A percentile compares a stretch with the other conserved stretches of the same genome.
Conservation (phyloP, 2,888 invertebrate genomes). For the Leptopilina drosophilae region DNA sequence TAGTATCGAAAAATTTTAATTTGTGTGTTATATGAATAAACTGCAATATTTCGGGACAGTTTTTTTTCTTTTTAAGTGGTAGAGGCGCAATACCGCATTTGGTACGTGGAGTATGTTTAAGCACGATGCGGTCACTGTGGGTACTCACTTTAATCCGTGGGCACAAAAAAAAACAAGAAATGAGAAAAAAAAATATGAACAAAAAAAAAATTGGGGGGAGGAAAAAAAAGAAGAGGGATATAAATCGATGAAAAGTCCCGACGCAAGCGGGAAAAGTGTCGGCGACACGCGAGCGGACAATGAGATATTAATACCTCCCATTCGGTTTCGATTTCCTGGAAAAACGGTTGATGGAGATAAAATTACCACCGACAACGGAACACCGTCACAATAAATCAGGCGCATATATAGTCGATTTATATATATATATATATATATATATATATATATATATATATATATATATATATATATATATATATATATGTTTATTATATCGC, state of each 20-base stretch:
- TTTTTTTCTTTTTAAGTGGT: slow-evolving; percentile 22
- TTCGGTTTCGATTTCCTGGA: slow-evolving; percentile 75
- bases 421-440: neutral
- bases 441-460: no score
- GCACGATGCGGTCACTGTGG: slow-evolving; percentile 40
- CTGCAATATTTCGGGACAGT: slow-evolving; percentile 6
- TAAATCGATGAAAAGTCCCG: slow-evolving; percentile 71
- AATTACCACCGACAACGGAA: slow-evolving; percentile 61
- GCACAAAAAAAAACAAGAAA: slow-evolving; percentile 53
- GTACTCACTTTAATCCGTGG: slow-evolving; percentile 69
- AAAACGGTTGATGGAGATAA: slow-evolving; percentile 73
- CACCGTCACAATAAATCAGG: slow-evolving; percentile 38
- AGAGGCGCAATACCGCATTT: slow-evolving; percentile 19
- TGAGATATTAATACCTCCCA: slow-evolving; percentile 74
- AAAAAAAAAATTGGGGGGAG: slow-evolving; percentile 62
- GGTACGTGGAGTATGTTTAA: slow-evolving; percentile 31
- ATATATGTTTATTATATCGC: no score
- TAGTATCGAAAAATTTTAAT: slow-evolving; percentile 23
- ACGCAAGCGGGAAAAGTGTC: slow-evolving; percentile 69
- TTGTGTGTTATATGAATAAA: neutral
- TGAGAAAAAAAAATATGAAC: slow-evolving; percentile 61
- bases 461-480: no score
- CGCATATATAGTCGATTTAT: neutral
- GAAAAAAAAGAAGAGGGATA: slow-evolving; percentile 61
- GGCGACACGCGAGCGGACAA: slow-evolving; percentile 70